Percentiles rank a stretch among this genome's conserved stretches.
These are phyloP conservation scores for Phrynosoma blainvillii DNA, from an alignment of 2,113 vertebrate genomes.

Conservation along the genomic window DNA sequence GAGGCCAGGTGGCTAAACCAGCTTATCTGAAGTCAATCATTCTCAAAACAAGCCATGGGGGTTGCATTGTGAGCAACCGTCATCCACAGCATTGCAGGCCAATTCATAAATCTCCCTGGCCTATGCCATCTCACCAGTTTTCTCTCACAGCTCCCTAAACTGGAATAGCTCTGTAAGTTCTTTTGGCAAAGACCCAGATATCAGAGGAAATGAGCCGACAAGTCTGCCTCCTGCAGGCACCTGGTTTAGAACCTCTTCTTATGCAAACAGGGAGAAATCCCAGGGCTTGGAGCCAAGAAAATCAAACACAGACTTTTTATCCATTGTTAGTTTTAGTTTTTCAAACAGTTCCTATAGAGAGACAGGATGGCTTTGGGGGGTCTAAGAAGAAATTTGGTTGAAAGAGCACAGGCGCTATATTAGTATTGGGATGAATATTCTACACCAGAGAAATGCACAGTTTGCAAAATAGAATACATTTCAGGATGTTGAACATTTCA, in stretches of 20 bases:
- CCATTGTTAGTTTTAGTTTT: slow-evolving; percentile 20
- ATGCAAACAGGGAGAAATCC: background rate
- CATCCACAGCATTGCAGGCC: background rate
- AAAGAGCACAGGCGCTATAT: background rate
- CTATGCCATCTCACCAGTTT: slow-evolving; percentile 4
- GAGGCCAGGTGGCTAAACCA: slow-evolving; percentile 2
- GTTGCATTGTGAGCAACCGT: background rate
- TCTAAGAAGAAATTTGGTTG: background rate
- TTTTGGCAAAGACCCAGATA: slow-evolving; percentile 7
- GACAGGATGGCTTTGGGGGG: background rate
- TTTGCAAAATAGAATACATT: background rate
- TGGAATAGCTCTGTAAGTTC: background rate
- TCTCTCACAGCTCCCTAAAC: background rate
- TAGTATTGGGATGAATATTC: background rate
- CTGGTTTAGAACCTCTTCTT: slow-evolving; percentile 19
- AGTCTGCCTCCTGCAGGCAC: slow-evolving; percentile 7
- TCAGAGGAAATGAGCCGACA: slow-evolving; percentile 15
- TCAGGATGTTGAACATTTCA: background rate
- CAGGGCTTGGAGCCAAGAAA: slow-evolving; percentile 7
- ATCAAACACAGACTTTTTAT: slow-evolving; percentile 11
- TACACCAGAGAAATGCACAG: background rate
- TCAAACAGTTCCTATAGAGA: slow-evolving; percentile 1
- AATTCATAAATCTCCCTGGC: slow-evolving; percentile 14
- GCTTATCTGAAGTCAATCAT: background rate
- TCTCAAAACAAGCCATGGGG: slow-evolving; percentile 3